Conservation (phyloP, 2,113 vertebrate genomes). For the Percopsis transmontana region DNA sequence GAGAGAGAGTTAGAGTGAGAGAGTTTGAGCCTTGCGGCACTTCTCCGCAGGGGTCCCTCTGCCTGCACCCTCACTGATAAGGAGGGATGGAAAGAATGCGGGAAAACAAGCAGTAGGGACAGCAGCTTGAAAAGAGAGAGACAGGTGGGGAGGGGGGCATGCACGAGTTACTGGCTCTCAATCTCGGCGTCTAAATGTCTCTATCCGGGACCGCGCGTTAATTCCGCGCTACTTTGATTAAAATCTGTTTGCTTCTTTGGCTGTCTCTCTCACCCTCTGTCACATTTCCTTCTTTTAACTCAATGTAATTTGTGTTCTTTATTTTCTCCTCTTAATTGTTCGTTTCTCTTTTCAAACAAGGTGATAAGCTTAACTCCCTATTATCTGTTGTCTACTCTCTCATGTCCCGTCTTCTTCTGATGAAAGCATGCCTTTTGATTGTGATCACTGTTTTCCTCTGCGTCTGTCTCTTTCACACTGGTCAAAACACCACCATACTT, state of each 20-base stretch:
- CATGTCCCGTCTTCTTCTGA: constrained; percentile 63
- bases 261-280: not conserved
- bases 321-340: not conserved
- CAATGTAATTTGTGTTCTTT: not conserved
- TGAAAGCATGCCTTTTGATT: constrained; percentile 17
- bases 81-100: constrained; percentile 36
- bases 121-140: constrained; percentile 9
- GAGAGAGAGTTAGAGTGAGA: constrained; percentile 27
- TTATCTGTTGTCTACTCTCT: constrained; percentile 1
- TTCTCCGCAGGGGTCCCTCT: constrained; percentile 53
- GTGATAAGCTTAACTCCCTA: not conserved
- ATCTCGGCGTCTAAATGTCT: not conserved
- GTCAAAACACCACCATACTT: constrained; percentile 57
- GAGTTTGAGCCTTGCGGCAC: constrained; percentile 54
- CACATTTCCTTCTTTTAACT: no score
- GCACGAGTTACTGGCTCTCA: not conserved
- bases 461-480: constrained; percentile 20
- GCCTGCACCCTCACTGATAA: constrained; percentile 71
- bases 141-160: not conserved
- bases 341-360: not conserved
- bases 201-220: no score
- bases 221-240: no score
- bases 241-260: not conserved
- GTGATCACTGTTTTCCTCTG: constrained; percentile 1
- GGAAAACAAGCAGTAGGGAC: constrained; percentile 22